Evolutionary conservation across 2,888 invertebrate species (phyloP).

Genomic region (Eurytoma californica): DNA sequence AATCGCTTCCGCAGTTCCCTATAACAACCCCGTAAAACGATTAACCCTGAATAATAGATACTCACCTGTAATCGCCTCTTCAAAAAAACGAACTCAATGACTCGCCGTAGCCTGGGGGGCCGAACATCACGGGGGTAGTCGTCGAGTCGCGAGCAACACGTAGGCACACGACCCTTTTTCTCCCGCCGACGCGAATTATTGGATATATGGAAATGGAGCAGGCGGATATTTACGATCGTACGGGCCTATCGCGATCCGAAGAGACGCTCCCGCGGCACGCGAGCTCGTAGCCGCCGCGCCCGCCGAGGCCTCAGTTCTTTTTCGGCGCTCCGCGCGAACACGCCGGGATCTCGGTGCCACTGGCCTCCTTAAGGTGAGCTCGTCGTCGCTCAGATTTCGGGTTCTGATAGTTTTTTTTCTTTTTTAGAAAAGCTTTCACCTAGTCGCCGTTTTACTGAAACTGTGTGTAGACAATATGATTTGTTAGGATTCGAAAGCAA

Average conservation of each 20-base stretch:
- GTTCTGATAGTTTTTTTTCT: too few species aligned
- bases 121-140: too few species aligned
- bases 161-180: constrained; percentile 3
- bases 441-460: too few species aligned
- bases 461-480: too few species aligned
- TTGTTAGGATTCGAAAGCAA: too few species aligned
- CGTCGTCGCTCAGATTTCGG: too few species aligned
- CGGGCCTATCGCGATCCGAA: constrained; percentile 52
- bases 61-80: too few species aligned
- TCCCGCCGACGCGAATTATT: constrained; percentile 15
- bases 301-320: constrained; percentile 55
- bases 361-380: neutral
- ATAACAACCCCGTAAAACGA: neutral
- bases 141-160: constrained; percentile 32
- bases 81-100: too few species aligned
- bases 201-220: constrained; percentile 41
- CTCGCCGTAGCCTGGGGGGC: too few species aligned
- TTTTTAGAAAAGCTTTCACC: too few species aligned
- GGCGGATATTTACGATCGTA: constrained; percentile 49
- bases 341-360: neutral
- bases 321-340: constrained; percentile 56
- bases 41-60: too few species aligned
- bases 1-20: too few species aligned
- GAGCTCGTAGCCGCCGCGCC: constrained; percentile 56
- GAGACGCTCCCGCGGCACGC: constrained; percentile 67